phyloP scores from a whole-genome alignment of 92 coral and sea anemone species.

The Ricordea florida region DNA sequence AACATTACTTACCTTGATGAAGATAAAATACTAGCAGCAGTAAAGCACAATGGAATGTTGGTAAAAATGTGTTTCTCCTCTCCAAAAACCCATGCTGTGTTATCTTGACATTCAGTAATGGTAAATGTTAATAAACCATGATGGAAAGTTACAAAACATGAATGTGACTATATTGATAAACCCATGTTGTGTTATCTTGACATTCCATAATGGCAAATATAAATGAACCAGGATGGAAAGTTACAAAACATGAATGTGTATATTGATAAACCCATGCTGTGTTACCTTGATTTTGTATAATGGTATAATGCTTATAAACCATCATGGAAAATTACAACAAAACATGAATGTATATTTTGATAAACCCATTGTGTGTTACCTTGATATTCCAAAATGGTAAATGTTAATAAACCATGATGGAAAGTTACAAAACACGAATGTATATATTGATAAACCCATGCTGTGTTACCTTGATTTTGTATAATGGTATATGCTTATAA shows the following conservation, averaged over 20 bases:
- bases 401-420: neutral
- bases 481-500: neutral
- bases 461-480: neutral
- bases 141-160: neutral
- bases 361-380: neutral
- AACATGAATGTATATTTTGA: conserved; percentile 1
- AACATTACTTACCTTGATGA: too few relatives aligned
- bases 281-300: neutral
- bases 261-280: neutral
- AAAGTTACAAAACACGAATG: neutral
- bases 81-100: too few relatives aligned
- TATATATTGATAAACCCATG: neutral
- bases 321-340: neutral
- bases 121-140: neutral
- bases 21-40: too few relatives aligned
- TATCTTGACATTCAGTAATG: neutral
- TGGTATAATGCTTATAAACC: neutral
- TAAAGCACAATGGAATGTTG: too few relatives aligned
- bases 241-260: neutral
- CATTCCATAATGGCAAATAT: neutral
- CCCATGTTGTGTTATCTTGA: conserved; percentile 5
- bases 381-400: neutral
- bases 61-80: too few relatives aligned
- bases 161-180: neutral
- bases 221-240: neutral